Percentiles rank a stretch among this genome's conserved stretches.
Evolutionary conservation across 2,113 vertebrate species (phyloP).

Genomic region (Gavia stellata): DNA sequence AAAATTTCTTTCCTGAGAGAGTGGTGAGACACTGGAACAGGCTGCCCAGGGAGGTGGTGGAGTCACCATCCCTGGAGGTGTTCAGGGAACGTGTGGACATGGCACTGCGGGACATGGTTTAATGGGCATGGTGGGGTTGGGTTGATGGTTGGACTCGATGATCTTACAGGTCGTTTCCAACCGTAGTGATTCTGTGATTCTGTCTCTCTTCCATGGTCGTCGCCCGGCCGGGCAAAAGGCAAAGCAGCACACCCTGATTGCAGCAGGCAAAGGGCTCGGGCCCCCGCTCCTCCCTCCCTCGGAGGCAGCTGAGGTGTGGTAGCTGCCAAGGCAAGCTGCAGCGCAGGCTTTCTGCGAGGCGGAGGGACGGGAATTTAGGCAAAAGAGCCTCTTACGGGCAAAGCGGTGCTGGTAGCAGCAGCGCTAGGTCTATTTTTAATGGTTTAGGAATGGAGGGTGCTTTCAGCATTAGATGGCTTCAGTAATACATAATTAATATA

Average conservation of each 20-base stretch:
- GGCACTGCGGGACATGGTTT: no score
- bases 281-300: background rate
- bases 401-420: background rate
- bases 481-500: background rate
- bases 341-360: rapidly evolving
- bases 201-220: background rate
- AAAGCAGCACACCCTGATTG: background rate
- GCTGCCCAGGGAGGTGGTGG: no score
- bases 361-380: background rate
- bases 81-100: no score
- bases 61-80: no score
- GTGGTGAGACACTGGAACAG: no score
- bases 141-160: no score
- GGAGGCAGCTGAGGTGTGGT: background rate
- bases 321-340: background rate
- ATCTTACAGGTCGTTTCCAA: no score
- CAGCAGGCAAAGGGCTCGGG: background rate
- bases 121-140: no score
- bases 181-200: no score
- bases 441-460: background rate
- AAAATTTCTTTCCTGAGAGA: no score
- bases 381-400: background rate
- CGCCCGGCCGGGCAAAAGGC: background rate
- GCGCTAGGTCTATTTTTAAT: background rate
- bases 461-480: background rate